phyloP scores from a whole-genome alignment of 2,113 vertebrate genomes.

The Eolophus roseicapilla region DNA sequence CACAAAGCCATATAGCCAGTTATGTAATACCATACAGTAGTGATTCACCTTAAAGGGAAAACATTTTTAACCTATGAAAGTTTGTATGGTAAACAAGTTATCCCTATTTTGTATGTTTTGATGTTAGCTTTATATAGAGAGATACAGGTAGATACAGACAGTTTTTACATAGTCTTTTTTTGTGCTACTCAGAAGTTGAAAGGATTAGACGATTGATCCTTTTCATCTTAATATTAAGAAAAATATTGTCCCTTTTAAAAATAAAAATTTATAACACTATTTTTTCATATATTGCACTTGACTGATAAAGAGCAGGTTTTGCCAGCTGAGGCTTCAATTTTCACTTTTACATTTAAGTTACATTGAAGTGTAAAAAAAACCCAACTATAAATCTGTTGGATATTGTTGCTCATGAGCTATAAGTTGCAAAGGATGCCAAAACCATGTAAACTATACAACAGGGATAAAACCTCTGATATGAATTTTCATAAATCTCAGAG shows the following conservation, averaged over 20 bases:
- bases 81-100: not conserved
- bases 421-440: not conserved
- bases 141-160: not conserved
- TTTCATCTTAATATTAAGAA: not conserved
- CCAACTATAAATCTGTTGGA: not conserved
- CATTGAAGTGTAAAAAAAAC: not conserved
- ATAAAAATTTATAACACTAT: not conserved
- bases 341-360: conserved; percentile 1
- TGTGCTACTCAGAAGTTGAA: not conserved
- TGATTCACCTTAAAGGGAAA: not conserved
- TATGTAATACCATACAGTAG: not conserved
- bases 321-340: not conserved
- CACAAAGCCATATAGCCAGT: not conserved
- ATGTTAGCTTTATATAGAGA: not conserved
- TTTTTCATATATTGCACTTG: not conserved
- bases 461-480: not conserved
- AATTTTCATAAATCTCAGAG: conserved; percentile 9
- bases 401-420: not conserved
- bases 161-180: not conserved
- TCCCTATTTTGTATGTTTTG: not conserved
- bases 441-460: not conserved
- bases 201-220: not conserved
- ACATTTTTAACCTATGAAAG: not conserved
- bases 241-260: not conserved
- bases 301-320: not conserved